Percentiles rank a stretch among this genome's conserved stretches.
phyloP scores from a whole-genome alignment of 2,113 vertebrate species.

The Anhinga rufa region DNA sequence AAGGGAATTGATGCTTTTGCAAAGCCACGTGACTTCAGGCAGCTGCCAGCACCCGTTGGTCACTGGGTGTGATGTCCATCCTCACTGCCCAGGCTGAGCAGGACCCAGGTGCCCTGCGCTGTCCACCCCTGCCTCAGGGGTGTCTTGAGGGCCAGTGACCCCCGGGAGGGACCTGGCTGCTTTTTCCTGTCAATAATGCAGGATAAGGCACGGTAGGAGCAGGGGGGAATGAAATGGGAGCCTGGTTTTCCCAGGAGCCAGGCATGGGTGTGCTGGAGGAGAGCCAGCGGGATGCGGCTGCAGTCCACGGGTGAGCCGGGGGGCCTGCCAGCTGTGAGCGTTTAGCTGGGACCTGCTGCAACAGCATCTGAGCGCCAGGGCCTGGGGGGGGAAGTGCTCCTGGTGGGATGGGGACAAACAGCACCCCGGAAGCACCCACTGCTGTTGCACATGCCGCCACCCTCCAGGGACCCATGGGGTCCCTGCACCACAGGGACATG shows the following conservation, averaged over 20 bases:
- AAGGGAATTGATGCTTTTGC: not conserved
- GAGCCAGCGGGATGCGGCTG: accelerated
- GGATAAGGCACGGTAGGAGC: not conserved
- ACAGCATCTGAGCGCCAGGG: not conserved
- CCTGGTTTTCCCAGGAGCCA: not conserved
- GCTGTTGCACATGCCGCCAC: not conserved
- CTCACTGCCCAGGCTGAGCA: accelerated
- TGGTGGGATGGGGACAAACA: not conserved
- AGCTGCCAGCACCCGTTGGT: not conserved
- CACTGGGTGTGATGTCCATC: not conserved
- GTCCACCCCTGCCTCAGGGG: not conserved
- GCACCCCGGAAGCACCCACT: not conserved
- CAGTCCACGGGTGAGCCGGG: not conserved
- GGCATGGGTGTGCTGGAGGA: not conserved
- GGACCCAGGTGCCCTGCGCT: not conserved
- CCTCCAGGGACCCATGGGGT: not conserved
- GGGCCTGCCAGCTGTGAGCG: not conserved
- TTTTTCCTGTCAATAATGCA: not conserved
- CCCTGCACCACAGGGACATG: accelerated
- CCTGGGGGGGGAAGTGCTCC: not conserved
- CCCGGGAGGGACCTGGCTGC: not conserved
- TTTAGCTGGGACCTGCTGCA: not conserved
- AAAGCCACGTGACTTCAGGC: not conserved
- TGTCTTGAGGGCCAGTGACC: accelerated
- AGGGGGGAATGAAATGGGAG: not conserved